Base-by-base conservation (phyloP, 2,888 invertebrate genomes). In the Monoplex corrugatus region DNA sequence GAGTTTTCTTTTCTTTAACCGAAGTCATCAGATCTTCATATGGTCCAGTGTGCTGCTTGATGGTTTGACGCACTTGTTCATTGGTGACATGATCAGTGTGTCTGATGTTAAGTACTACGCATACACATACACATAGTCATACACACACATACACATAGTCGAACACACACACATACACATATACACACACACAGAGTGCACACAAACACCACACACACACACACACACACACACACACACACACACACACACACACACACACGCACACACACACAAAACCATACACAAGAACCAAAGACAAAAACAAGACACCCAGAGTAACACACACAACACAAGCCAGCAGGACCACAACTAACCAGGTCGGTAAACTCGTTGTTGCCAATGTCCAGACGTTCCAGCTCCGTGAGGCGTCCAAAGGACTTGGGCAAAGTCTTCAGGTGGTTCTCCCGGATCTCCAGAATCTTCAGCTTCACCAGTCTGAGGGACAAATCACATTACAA, bases 371-470 rank as follows among this genome's bases (percentile, higher is more conserved):
- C 97, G 97, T 99, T 99, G 96, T 98, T 98, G 91, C 99, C 99
- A 94, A 99, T 98, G 96, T 99, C 99, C 90, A 99, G 97, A 93
- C 98, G 97, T 95, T 97, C 97, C 89, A 99, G 97, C 94, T 98
- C 97, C 8, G 97, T 97, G 89, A 99, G 97, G 78, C 98, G 97
- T 91, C 98, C 97, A 96, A 99, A 97, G 23, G 98, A 98, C 96
- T 98, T 98, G 87, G 99, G 99, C 94, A 99, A 96, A 92, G 98
- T 98, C 96, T 98, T 98, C 94, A 99, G 97, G 96, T 98, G 98
- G 96, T 99, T 99, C 95, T 99, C 98, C 92, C 99, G 97, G 93
- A 99, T 96, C 96, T 99, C 99, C 89, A 99, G 97, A 91, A 98
- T 98, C 93, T 97, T 97, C 93, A 99, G 96, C 96, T 98, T 98